A percentile compares a stretch with the other conserved stretches of the same genome.
phyloP scores from a whole-genome alignment of 2,888 invertebrate genomes.

The Archips crataeganus region DNA sequence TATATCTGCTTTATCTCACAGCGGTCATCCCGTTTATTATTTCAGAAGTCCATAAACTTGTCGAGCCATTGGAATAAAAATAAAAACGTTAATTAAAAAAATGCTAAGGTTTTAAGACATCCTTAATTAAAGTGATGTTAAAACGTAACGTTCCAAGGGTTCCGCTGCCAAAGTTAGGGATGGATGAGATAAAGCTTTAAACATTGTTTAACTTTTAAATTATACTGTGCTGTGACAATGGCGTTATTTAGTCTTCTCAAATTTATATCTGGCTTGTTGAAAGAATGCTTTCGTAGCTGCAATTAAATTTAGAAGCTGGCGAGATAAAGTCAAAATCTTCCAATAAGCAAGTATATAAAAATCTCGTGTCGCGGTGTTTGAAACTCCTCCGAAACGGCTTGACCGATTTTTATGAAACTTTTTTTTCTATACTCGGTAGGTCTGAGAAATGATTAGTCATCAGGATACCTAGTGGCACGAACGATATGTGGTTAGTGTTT shows the following conservation, averaged over 20 bases:
- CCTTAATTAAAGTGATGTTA: conserved; percentile 36
- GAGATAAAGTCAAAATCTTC: too few species aligned
- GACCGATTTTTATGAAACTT: too few species aligned
- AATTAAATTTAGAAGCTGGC: too few species aligned
- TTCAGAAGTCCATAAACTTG: conserved; percentile 36
- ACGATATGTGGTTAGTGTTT: too few species aligned
- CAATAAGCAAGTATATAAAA: too few species aligned
- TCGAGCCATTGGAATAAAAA: conserved; percentile 44
- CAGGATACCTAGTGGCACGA: too few species aligned
- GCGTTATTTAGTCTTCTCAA: neutral
- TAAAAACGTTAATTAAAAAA: conserved; percentile 43
- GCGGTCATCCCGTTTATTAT: conserved; percentile 40
- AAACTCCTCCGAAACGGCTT: too few species aligned
- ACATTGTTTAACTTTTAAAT: conserved; percentile 46
- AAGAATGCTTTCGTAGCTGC: neutral
- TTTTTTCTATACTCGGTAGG: too few species aligned
- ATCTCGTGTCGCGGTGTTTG: too few species aligned
- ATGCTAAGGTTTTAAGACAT: conserved; percentile 24
- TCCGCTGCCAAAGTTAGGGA: neutral
- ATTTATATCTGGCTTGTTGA: neutral
- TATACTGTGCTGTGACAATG: neutral
- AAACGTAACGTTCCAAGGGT: conserved; percentile 17
- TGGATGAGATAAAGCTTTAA: conserved; percentile 40
- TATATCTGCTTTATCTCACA: conserved; percentile 44
- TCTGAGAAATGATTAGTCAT: too few species aligned